These are phyloP conservation scores for Samia ricini DNA, from an alignment of 1,140 invertebrate species.

Conservation along the genomic window DNA sequence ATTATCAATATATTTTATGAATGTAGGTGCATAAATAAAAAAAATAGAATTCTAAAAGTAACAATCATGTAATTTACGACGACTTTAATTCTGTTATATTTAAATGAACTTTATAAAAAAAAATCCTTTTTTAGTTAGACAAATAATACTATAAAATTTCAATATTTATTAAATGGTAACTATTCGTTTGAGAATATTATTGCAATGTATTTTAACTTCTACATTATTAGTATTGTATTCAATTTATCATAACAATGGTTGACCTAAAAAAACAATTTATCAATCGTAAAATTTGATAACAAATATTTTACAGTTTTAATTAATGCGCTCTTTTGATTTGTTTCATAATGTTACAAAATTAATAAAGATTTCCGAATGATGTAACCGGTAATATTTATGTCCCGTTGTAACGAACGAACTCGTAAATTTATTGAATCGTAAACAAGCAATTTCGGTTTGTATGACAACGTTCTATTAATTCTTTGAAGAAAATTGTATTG, in stretches of 20 bases:
- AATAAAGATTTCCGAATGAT: slow-evolving; percentile 12
- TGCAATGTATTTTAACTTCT: neutral
- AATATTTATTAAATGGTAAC: too few species aligned
- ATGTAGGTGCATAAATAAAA: too few species aligned
- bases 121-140: too few species aligned
- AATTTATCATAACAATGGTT: neutral
- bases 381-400: slow-evolving; percentile 22
- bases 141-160: too few species aligned
- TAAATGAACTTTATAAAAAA: too few species aligned
- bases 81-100: too few species aligned
- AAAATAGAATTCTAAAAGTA: too few species aligned
- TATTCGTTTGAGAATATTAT: too few species aligned
- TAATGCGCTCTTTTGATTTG: neutral
- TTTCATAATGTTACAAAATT: neutral
- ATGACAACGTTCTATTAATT: neutral
- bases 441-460: slow-evolving; percentile 11
- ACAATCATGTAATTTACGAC: too few species aligned
- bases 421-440: slow-evolving; percentile 18
- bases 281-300: neutral
- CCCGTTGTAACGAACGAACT: slow-evolving; percentile 15
- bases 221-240: neutral
- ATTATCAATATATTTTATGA: too few species aligned
- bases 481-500: neutral
- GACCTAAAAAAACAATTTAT: neutral
- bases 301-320: neutral